Evolutionary conservation across 2,113 vertebrate genomes (phyloP).

Genomic region (Hippoglossus stenolepis): DNA sequence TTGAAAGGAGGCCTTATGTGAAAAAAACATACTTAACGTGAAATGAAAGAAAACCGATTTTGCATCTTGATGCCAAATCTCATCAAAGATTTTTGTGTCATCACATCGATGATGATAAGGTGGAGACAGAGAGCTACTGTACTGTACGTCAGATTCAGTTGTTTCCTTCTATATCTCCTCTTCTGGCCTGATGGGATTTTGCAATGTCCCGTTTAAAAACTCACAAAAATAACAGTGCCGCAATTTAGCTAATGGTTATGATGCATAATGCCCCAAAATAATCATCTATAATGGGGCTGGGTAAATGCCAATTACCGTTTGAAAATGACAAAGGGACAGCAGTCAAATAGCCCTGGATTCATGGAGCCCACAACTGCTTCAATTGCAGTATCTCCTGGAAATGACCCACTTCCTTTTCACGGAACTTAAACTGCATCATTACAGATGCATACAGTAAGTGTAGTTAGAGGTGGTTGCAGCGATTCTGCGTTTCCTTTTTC

Average conservation of each 20-base stretch:
- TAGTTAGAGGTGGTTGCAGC: constrained; percentile 19
- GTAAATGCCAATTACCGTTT: constrained; percentile 48
- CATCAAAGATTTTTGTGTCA: constrained; percentile 18
- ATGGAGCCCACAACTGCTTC: not conserved
- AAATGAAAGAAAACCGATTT: not conserved
- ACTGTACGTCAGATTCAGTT: not conserved
- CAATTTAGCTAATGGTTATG: constrained; percentile 42
- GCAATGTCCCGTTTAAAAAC: constrained; percentile 32
- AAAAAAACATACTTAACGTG: not conserved
- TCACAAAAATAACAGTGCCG: constrained; percentile 18
- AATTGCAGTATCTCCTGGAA: constrained; percentile 25
- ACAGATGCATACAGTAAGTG: not conserved
- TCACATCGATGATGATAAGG: constrained; percentile 10
- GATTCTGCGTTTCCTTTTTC: constrained; percentile 10
- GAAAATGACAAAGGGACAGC: constrained; percentile 36
- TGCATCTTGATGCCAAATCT: constrained; percentile 1
- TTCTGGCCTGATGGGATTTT: constrained; percentile 17
- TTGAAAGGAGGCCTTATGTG: not conserved
- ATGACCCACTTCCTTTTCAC: not conserved
- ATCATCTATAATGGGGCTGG: constrained; percentile 40
- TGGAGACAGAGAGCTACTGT: constrained; percentile 8
- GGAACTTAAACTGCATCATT: constrained; percentile 34
- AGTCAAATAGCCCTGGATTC: constrained; percentile 27
- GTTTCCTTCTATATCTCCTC: not conserved
- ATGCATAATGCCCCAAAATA: constrained; percentile 40